Conservation (phyloP, 2,797 vertebrate species). For the Clarias pachynema region DNA sequence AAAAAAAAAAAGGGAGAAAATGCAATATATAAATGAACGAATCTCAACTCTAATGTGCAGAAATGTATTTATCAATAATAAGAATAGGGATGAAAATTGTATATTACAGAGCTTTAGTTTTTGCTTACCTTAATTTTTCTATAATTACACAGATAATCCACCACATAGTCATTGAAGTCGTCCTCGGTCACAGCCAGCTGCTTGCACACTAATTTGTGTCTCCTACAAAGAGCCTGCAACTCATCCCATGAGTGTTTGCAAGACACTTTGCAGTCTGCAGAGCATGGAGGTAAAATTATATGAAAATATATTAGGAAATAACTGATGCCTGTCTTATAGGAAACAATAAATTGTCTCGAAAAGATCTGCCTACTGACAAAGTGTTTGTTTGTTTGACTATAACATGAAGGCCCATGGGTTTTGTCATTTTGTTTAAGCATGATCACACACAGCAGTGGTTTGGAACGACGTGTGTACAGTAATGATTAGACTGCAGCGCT, state of each 20-base stretch:
- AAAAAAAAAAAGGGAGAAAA: too few relatives aligned
- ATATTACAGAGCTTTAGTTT: constrained; percentile 38
- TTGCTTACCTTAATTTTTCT: constrained; percentile 67
- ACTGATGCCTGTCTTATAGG: neutral
- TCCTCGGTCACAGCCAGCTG: constrained; percentile 76
- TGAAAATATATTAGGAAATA: neutral
- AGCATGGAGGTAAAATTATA: neutral
- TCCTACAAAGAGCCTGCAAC: constrained; percentile 78
- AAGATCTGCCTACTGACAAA: neutral
- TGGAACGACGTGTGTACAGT: neutral
- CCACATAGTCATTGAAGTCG: constrained; percentile 84
- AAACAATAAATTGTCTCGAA: neutral
- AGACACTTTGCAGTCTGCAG: constrained; percentile 74
- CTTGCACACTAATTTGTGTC: constrained; percentile 74
- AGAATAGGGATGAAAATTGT: neutral
- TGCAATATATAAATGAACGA: neutral
- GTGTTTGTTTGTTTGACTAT: neutral
- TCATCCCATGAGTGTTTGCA: constrained; percentile 79
- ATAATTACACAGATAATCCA: constrained; percentile 90
- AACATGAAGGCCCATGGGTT: too few relatives aligned
- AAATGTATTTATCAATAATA: neutral
- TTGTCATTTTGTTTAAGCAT: neutral
- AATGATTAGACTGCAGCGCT: neutral
- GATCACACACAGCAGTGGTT: neutral
- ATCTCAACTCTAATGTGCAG: neutral